phyloP scores from a whole-genome alignment of 2,797 vertebrate genomes.

The Anguilla megastoma region DNA sequence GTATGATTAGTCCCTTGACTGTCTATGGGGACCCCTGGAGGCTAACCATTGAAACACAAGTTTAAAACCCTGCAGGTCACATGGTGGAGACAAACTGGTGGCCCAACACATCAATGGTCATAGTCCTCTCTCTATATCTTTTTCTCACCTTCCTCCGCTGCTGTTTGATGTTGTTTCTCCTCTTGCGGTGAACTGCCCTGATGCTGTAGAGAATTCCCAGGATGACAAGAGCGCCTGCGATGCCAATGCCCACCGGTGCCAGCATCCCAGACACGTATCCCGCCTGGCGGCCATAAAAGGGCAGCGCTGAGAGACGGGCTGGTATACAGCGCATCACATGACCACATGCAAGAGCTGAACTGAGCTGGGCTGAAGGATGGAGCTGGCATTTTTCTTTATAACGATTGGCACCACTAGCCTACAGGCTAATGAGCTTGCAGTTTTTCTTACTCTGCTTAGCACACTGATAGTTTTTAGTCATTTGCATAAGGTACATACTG shows the following conservation, averaged over 20 bases:
- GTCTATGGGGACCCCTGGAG: no score
- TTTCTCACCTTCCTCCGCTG: constrained; percentile 87
- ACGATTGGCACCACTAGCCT: neutral
- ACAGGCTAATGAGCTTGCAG: neutral
- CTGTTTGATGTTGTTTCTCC: constrained; percentile 90
- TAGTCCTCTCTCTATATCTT: neutral
- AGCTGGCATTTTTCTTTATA: neutral
- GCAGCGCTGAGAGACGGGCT: neutral
- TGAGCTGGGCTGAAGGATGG: neutral
- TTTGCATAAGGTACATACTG: neutral
- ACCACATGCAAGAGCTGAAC: neutral
- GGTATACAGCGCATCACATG: neutral
- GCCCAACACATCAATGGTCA: no score
- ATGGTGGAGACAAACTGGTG: no score
- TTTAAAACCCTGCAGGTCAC: no score
- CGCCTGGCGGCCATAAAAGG: constrained; percentile 61
- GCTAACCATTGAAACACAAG: no score
- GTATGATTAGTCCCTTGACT: no score
- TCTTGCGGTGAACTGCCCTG: constrained; percentile 89
- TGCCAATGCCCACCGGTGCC: constrained; percentile 92
- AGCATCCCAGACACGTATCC: constrained; percentile 97
- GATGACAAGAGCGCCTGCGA: constrained; percentile 90
- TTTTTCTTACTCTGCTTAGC: neutral
- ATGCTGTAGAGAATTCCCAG: constrained; percentile 95
- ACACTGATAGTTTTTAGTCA: neutral